Percentiles rank a stretch among this genome's conserved stretches.
Conservation (phyloP, 2,888 invertebrate genomes). For the Orchesella flavescens region DNA sequence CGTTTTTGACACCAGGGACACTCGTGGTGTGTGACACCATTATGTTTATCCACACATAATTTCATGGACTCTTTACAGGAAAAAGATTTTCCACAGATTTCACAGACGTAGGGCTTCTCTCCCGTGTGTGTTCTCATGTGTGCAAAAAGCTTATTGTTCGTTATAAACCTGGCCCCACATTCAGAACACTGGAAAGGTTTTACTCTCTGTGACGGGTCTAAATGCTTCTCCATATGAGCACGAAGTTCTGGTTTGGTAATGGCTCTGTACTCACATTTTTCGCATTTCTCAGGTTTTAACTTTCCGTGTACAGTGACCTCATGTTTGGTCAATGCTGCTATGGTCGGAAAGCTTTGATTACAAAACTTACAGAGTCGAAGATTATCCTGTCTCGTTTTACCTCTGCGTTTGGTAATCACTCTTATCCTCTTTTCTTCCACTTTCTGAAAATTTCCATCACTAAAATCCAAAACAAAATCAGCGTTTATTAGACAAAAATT, state of each 20-base stretch:
- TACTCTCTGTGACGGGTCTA: not conserved
- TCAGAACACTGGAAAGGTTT: constrained; percentile 8
- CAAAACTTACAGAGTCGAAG: constrained; percentile 35
- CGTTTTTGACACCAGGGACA: constrained; percentile 27
- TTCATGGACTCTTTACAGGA: constrained; percentile 4
- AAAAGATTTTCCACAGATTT: constrained; percentile 37
- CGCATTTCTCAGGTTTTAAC: constrained; percentile 38
- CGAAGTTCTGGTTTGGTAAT: not conserved
- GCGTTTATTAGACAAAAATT: no score
- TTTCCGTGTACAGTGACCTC: constrained; percentile 29
- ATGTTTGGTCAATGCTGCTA: not conserved
- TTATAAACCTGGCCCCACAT: constrained; percentile 15
- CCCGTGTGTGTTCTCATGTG: constrained; percentile 5
- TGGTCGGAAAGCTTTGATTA: not conserved
- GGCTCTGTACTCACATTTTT: constrained; percentile 21
- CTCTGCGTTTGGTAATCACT: not conserved
- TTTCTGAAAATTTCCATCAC: not conserved
- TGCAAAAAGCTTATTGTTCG: not conserved
- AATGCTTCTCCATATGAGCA: constrained; percentile 32
- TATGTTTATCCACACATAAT: constrained; percentile 43
- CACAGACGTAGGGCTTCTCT: constrained; percentile 24
- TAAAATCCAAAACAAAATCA: no score
- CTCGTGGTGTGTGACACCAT: constrained; percentile 29
- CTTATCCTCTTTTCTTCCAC: not conserved
- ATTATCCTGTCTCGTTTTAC: not conserved